A percentile compares a stretch with the other conserved stretches of the same genome.
These are phyloP conservation scores for Parus major DNA, from an alignment of 2,113 vertebrate genomes.

Conservation along the genomic window DNA sequence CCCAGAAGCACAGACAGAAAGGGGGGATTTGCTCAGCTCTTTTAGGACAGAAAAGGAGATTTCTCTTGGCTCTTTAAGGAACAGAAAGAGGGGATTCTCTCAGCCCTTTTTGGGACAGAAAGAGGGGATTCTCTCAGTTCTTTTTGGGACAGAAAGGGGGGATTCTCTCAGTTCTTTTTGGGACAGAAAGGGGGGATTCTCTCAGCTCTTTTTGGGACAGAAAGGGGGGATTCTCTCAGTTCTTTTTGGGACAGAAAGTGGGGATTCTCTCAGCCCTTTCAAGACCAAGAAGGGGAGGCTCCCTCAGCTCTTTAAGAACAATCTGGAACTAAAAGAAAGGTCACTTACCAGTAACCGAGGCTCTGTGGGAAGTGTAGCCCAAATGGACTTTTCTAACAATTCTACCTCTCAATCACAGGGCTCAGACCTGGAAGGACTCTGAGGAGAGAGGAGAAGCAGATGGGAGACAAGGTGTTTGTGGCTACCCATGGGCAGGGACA, in stretches of 20 bases:
- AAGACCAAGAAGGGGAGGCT: background rate
- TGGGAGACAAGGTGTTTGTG: constrained; percentile 54
- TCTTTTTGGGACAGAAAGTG: background rate
- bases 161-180: background rate
- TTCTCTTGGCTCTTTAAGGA: background rate
- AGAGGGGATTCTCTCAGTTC: background rate
- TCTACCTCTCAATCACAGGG: constrained; percentile 62
- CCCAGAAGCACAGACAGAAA: background rate
- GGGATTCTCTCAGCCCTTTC: background rate
- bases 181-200: too few species aligned
- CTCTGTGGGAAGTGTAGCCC: constrained; percentile 60
- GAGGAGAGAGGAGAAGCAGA: constrained; percentile 68
- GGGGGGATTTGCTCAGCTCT: background rate
- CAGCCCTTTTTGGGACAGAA: background rate
- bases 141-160: background rate
- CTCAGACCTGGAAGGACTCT: constrained; percentile 63
- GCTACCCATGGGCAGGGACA: constrained; percentile 46
- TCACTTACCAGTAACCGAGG: constrained; percentile 61
- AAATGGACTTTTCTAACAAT: constrained; percentile 54
- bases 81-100: background rate
- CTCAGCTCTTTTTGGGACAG: background rate
- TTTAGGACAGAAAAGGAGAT: background rate
- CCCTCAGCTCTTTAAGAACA: constrained; percentile 4
- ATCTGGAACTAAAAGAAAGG: constrained; percentile 53
- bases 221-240: background rate